Evolutionary conservation across 2,888 invertebrate genomes (phyloP).

Genomic region (Lordiphosa andalusiaca): DNA sequence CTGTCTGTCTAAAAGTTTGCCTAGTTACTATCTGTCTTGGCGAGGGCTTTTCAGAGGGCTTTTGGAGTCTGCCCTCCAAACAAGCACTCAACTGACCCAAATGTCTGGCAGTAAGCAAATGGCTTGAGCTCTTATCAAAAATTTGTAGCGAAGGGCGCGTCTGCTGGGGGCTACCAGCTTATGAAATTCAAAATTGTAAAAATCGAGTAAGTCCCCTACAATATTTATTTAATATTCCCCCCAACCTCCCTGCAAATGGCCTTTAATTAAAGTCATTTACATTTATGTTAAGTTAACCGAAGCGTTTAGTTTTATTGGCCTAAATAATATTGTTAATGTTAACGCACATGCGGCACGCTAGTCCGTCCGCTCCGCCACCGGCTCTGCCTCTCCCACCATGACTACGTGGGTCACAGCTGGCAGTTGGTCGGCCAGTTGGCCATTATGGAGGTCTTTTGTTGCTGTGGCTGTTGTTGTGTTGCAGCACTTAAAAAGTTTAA

Average conservation of each 20-base stretch:
- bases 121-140: constrained; percentile 4
- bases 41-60: constrained; percentile 1
- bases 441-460: constrained; percentile 34
- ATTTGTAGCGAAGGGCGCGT: constrained; percentile 11
- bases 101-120: constrained; percentile 21
- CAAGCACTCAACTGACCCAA: constrained; percentile 32
- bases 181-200: constrained; percentile 32
- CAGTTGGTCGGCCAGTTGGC: constrained; percentile 28
- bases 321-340: constrained; percentile 47
- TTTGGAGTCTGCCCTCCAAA: constrained; percentile 36
- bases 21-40: constrained; percentile 31
- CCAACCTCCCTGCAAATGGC: constrained; percentile 11
- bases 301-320: constrained; percentile 55
- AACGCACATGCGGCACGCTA: constrained; percentile 36
- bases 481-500: constrained; percentile 40
- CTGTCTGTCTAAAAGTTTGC: constrained; percentile 24
- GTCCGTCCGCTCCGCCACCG: constrained; percentile 10
- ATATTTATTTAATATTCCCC: too few relatives aligned
- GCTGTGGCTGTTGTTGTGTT: neutral
- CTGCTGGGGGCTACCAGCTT: constrained; percentile 10
- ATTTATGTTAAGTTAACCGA: constrained; percentile 34
- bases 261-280: constrained; percentile 38
- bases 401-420: constrained; percentile 40
- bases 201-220: constrained; percentile 23
- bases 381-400: neutral